phyloP scores from a whole-genome alignment of 2,113 vertebrate genomes.

The Callithrix jacchus region DNA sequence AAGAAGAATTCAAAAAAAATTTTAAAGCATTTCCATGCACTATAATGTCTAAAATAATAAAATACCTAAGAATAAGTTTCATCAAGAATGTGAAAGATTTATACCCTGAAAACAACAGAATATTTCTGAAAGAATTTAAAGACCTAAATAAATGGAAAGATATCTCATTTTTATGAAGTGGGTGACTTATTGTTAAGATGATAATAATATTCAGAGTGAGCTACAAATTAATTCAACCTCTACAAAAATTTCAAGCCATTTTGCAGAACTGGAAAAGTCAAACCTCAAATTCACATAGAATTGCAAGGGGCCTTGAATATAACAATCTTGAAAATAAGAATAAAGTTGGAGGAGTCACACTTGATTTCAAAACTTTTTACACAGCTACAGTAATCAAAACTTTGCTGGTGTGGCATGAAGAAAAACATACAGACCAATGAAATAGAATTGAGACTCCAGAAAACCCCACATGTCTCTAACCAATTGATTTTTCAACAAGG shows the following conservation, averaged over 20 bases:
- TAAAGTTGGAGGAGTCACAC: neutral
- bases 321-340: neutral
- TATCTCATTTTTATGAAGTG: neutral
- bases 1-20: neutral
- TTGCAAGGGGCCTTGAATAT: neutral
- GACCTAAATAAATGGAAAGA: neutral
- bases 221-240: neutral
- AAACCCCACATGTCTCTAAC: neutral
- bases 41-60: neutral
- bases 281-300: neutral
- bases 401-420: neutral
- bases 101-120: neutral
- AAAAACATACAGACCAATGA: neutral
- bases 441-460: neutral
- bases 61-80: neutral
- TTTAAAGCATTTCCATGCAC: neutral
- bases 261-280: neutral
- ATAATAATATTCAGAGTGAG: neutral
- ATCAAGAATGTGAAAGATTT: neutral
- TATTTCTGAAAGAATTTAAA: neutral
- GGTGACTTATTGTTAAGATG: neutral
- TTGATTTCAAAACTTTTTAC: neutral
- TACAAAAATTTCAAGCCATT: neutral
- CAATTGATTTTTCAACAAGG: neutral
- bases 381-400: neutral